Conservation (phyloP, 2,797 vertebrate species). For the Lophius americanus region DNA sequence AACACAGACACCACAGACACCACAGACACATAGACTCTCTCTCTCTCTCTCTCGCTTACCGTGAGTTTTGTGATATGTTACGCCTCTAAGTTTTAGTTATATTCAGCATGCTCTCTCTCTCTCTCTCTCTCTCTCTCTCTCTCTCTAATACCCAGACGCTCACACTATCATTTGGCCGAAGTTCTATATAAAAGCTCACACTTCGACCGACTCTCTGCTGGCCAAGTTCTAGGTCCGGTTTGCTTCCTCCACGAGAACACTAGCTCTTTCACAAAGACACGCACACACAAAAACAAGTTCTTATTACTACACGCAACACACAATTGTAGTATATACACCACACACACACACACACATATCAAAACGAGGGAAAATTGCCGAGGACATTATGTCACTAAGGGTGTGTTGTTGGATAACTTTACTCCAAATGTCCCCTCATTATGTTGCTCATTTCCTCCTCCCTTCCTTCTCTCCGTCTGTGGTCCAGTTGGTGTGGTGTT, state of each 20-base stretch:
- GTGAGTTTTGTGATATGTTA: too few relatives aligned
- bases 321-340: not conserved
- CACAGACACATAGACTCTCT: slow-evolving; percentile 15
- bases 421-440: slow-evolving; percentile 64
- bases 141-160: slow-evolving; percentile 33
- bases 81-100: too few relatives aligned
- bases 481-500: slow-evolving; percentile 72
- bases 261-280: not conserved
- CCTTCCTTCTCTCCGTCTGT: slow-evolving; percentile 55
- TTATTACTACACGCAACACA: not conserved
- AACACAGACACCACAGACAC: slow-evolving; percentile 42
- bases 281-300: not conserved
- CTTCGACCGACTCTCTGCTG: slow-evolving; percentile 10
- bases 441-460: slow-evolving; percentile 65
- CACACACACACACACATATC: slow-evolving; percentile 15
- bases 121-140: not conserved
- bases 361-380: slow-evolving; percentile 65
- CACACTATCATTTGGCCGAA: slow-evolving; percentile 28
- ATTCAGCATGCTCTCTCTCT: too few relatives aligned
- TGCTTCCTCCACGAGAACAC: slow-evolving; percentile 14
- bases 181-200: slow-evolving; percentile 31
- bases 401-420: slow-evolving; percentile 68
- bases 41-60: slow-evolving; percentile 6
- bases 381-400: slow-evolving; percentile 77
- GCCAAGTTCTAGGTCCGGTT: slow-evolving; percentile 28